Percentiles rank a stretch among this genome's conserved stretches.
Evolutionary conservation across 2,888 invertebrate species (phyloP).

Genomic region (Oscheius sp.): DNA sequence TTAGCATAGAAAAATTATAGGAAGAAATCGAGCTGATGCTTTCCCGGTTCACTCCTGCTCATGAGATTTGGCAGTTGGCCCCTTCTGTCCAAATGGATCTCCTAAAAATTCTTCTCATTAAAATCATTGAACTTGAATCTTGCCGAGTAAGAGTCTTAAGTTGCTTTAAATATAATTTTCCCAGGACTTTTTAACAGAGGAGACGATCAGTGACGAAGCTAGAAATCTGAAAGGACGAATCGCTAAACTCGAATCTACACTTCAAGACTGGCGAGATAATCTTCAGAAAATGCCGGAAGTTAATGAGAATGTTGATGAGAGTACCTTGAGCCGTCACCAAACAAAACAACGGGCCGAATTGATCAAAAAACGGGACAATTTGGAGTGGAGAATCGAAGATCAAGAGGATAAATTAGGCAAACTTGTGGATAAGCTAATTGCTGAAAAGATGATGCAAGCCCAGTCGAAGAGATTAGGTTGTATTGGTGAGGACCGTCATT

Average conservation of each 20-base stretch:
- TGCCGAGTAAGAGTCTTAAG: conserved; percentile 7
- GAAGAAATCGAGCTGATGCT: conserved; percentile 17
- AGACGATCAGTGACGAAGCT: conserved; percentile 17
- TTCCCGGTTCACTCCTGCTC: background rate
- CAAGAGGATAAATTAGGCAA: conserved; percentile 19
- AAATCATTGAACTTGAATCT: conserved; percentile 14
- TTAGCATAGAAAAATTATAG: conserved; percentile 11
- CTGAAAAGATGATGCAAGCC: background rate
- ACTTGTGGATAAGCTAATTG: conserved; percentile 3
- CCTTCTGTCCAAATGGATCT: conserved; percentile 19
- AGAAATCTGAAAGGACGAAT: conserved; percentile 1
- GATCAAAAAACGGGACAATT: conserved; percentile 23
- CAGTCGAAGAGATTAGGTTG: conserved; percentile 24
- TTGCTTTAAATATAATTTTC: background rate
- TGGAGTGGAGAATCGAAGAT: conserved; percentile 25
- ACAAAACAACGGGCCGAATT: conserved; percentile 26
- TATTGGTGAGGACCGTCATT: conserved; percentile 53
- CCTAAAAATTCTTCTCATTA: background rate
- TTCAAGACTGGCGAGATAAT: conserved; percentile 12
- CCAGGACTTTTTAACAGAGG: conserved; percentile 19
- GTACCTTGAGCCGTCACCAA: background rate
- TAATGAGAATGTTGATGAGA: conserved; percentile 21
- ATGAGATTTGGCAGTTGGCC: conserved; percentile 25
- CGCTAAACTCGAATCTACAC: background rate
- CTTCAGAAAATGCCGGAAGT: conserved; percentile 8